Evolutionary conservation across 1,140 invertebrate species (phyloP), one percentile per base, ranked within the genome.

Genomic region (Ptiloglossa arizonensis): DNA sequence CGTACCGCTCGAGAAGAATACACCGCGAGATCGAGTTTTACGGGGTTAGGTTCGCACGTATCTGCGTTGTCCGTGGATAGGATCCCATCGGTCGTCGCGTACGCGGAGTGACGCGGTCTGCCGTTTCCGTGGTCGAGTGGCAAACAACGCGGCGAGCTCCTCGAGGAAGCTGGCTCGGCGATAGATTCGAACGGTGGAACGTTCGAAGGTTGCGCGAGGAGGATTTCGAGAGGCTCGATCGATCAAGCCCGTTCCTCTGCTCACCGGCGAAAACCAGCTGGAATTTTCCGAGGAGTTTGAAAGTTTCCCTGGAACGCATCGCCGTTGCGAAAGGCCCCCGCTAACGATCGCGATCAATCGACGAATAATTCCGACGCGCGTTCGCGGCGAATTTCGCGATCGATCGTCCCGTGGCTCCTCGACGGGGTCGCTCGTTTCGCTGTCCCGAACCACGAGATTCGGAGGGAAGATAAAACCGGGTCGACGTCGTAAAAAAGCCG

Each of bases 81-180:
- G 60, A 76, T 83, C 48, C 62, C 41, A 66, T 57, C 54, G 13
- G 56, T 78, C 70, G 68, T 85, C 83, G 80, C 59, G 72, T 83
- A 67, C n/a, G 38, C 38, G 56, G 50, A 22, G 50, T 50, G 64
- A 63, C 35, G 35, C 46, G 48, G 41, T 41, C 29, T 46, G 41
- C 48, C 19, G 15, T 46, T 44, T 60, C 79, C 66, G 82, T 86
- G 87, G 85, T 85, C 77, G 87, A 87, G 87, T 24, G 38, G 48
- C 41, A n/a, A 24, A 35, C n/a, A 67, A 67, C 41, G 56, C 56
- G 50, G n/a, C n/a, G n/a, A n/a, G n/a, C n/a, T n/a, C n/a, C n/a
- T 44, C 59, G n/a, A 57, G 13, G 19, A 32, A 46, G 11, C 54
- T 38, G 24, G 15, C 59, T 6, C 32, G 41, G 35, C 64, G 66